Evolutionary conservation across 2,113 vertebrate species (phyloP).

Genomic region (Anhinga rufa): DNA sequence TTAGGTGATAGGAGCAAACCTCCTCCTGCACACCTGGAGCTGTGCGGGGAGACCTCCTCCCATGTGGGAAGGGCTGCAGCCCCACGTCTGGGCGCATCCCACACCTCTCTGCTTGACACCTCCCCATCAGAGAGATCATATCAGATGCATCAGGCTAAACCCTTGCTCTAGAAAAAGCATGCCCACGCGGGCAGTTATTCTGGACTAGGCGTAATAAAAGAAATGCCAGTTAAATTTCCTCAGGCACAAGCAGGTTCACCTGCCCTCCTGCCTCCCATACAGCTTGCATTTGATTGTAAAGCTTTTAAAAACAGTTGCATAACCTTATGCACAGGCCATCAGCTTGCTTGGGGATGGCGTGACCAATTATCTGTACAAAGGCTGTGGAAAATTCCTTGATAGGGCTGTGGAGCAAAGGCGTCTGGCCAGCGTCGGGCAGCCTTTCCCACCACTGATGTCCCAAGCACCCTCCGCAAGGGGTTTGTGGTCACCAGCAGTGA

Average conservation of each 20-base stretch:
- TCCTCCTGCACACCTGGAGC: neutral
- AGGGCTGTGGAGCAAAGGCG: accelerated
- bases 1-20: neutral
- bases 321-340: neutral
- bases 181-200: accelerated
- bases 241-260: neutral
- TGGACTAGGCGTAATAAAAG: neutral
- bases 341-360: accelerated
- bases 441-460: neutral
- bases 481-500: neutral
- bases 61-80: neutral
- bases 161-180: neutral
- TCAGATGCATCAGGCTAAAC: neutral
- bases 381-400: neutral
- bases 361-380: neutral
- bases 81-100: neutral
- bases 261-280: neutral
- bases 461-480: neutral
- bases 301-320: neutral
- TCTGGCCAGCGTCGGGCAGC: accelerated
- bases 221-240: neutral
- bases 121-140: neutral
- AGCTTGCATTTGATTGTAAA: neutral
- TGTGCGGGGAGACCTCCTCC: neutral
- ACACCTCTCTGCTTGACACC: neutral